Percentiles rank a stretch among this genome's conserved stretches.
Conservation (phyloP, 1,140 invertebrate genomes). For the Plodia interpunctella region DNA sequence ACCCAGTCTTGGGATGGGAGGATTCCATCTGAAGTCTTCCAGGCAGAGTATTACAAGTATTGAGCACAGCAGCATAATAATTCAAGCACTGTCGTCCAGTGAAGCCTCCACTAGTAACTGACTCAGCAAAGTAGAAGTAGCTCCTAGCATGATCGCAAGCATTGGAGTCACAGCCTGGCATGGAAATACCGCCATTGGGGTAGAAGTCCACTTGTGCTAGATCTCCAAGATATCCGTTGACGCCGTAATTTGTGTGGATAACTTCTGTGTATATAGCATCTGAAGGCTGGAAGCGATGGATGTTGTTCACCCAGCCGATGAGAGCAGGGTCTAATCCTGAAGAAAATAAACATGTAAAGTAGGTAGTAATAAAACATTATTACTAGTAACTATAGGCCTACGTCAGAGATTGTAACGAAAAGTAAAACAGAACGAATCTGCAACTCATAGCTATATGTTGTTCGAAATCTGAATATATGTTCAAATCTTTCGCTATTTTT, state of each 20-base stretch:
- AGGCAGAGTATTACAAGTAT: conserved; percentile 28
- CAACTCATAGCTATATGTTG: too few species aligned
- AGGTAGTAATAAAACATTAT: too few species aligned
- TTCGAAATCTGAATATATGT: too few species aligned
- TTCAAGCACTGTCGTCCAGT: conserved; percentile 32
- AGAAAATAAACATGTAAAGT: too few species aligned
- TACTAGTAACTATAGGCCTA: too few species aligned
- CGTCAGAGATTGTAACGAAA: too few species aligned
- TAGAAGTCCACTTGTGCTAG: conserved; percentile 83
- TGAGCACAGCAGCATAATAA: conserved; percentile 27
- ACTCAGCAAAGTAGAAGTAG: conserved; percentile 50
- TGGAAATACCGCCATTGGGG: conserved; percentile 80
- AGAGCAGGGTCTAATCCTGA: conserved; percentile 75
- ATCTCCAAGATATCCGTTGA: conserved; percentile 60
- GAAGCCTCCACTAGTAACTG: conserved; percentile 40
- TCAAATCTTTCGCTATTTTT: too few species aligned
- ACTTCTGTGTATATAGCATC: conserved; percentile 80
- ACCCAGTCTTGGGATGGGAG: too few species aligned
- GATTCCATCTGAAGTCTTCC: conserved; percentile 43
- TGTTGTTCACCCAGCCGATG: conserved; percentile 55
- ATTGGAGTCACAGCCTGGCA: conserved; percentile 80
- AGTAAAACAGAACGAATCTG: too few species aligned
- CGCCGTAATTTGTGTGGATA: conserved; percentile 80
- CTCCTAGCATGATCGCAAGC: conserved; percentile 47
- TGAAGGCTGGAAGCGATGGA: conserved; percentile 70